Conservation (phyloP, 1,140 invertebrate genomes). For the Panagrolaimus sp. region DNA sequence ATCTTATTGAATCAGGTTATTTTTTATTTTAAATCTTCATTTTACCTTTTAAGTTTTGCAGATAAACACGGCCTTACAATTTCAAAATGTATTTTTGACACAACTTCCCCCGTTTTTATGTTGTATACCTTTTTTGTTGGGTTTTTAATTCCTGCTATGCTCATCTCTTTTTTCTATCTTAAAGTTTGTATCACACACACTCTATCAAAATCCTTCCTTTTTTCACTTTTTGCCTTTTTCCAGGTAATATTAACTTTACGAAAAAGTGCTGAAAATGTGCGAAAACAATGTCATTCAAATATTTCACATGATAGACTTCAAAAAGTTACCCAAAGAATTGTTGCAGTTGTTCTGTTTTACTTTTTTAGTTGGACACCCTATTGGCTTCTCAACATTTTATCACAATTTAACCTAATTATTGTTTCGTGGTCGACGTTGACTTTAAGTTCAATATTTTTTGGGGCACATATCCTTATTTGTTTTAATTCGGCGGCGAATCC, state of each 20-base stretch:
- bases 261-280: conserved; percentile 35
- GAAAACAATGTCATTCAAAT: conserved; percentile 31
- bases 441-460: conserved; percentile 54
- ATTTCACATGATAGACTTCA: conserved; percentile 30
- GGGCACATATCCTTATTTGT: conserved; percentile 55
- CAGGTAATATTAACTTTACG: conserved; percentile 32
- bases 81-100: conserved; percentile 52
- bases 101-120: conserved; percentile 47
- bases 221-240: neutral
- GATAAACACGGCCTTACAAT: conserved; percentile 30
- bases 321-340: conserved; percentile 56
- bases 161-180: conserved; percentile 55
- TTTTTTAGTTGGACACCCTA: conserved; percentile 59
- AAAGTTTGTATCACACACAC: conserved; percentile 23
- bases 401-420: conserved; percentile 44
- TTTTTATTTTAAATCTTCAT: neutral
- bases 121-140: conserved; percentile 54
- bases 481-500: conserved; percentile 59
- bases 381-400: conserved; percentile 54
- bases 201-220: neutral
- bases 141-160: conserved; percentile 52
- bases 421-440: conserved; percentile 51
- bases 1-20: conserved; percentile 31
- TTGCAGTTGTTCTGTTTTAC: conserved; percentile 57
- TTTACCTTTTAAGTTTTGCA: conserved; percentile 13